Evolutionary conservation across 2,888 invertebrate genomes (phyloP), one percentile per base, ranked within the genome.

Genomic region (Lutraria lutraria): DNA sequence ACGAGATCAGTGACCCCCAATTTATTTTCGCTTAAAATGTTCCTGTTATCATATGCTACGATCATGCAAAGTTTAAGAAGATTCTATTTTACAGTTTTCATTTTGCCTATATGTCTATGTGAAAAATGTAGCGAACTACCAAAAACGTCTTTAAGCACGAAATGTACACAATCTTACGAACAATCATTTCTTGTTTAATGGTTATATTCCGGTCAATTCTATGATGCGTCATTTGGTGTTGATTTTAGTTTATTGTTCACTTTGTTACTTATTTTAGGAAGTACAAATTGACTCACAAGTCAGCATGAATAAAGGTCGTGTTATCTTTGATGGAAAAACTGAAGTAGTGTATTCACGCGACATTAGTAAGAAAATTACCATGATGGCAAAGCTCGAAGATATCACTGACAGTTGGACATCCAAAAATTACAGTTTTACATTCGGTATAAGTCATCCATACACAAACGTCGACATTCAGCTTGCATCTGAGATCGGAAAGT

Each of bases 391-490:
- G 21, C 80, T 95, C 29, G 92, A 92, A 72, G 94, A 94, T 80
- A 91, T 93, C n/a, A 92, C 95, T 15, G 83, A 72, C 72, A 87
- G 84, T 19, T 88, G 81, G 29, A 87, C 87, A 63, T 87, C 92
- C 54, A 93, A 92, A 34, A 95, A 95, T 89, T 94, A 94, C 90
- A 95, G 92, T 56, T 89, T 94, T 52, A 87, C 79, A 31, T 80
- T 95, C 13, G 94, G 92, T 13, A 80, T 95, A 1, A 91, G 92
- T 25, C 96, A 96, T 82, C 94, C 95, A 29, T 92, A 90, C 87
- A 94, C 94, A 56, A 92, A 92, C 34, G 92, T 95, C 19, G 95
- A 95, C 88, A 87, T 95, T 12, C 85, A 93, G 81, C 53, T 95
- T 63, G 88, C 89, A 16, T 93, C 93, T 16, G 92, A 93, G 83